Evolutionary conservation across 1,140 invertebrate genomes (phyloP).

Genomic region (Acromyrmex echinatior): DNA sequence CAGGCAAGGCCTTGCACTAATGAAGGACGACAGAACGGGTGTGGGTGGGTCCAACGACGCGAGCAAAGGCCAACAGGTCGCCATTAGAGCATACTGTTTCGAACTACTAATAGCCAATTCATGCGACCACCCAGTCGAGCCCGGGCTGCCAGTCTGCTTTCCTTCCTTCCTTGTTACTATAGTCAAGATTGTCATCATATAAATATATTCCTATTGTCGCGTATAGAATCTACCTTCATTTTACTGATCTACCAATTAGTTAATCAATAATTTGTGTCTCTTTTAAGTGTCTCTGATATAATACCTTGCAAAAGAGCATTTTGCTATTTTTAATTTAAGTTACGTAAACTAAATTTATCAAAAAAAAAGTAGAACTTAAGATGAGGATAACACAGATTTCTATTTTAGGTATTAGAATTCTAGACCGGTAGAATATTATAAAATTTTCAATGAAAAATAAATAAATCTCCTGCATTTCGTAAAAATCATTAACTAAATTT

Average conservation of each 20-base stretch:
- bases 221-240: not conserved
- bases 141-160: constrained; percentile 48
- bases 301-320: not conserved
- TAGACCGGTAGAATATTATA: not conserved
- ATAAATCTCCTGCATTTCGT: not conserved
- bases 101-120: constrained; percentile 83
- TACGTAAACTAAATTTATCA: not conserved
- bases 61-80: constrained; percentile 81
- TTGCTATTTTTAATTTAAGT: not conserved
- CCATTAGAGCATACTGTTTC: constrained; percentile 83
- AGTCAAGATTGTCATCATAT: constrained; percentile 71
- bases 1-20: constrained; percentile 77
- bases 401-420: not conserved
- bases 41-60: constrained; percentile 71
- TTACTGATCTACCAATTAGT: constrained; percentile 15
- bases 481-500: not conserved
- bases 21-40: constrained; percentile 76
- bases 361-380: not conserved
- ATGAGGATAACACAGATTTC: not conserved
- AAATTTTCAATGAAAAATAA: not conserved
- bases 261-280: not conserved
- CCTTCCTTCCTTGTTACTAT: constrained; percentile 52
- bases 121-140: constrained; percentile 73
- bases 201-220: constrained; percentile 59
- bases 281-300: not conserved